Conservation (phyloP, 2,888 invertebrate species). For the Spilosoma lubricipeda region DNA sequence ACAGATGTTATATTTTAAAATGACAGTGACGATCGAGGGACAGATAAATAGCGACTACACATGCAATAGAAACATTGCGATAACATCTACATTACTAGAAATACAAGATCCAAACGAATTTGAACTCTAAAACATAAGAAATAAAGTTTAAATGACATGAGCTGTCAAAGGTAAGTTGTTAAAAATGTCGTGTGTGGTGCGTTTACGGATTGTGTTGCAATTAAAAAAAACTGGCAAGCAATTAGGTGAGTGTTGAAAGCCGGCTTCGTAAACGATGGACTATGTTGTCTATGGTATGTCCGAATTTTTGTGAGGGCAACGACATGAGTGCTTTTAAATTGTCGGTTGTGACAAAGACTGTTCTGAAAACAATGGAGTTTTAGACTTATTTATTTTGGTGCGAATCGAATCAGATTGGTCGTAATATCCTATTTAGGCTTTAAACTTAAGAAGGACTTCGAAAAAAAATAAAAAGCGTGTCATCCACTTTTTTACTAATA, state of each 20-base stretch:
- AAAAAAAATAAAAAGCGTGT: neutral
- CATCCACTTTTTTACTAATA: neutral
- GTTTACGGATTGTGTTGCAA: constrained; percentile 63
- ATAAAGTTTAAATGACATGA: constrained; percentile 8
- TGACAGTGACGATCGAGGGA: constrained; percentile 57
- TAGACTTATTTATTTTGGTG: neutral
- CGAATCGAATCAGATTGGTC: neutral
- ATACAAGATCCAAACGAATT: constrained; percentile 19
- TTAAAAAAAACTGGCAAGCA: constrained; percentile 60
- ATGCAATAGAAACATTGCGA: constrained; percentile 58
- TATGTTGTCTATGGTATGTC: constrained; percentile 54
- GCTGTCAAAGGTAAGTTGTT: constrained; percentile 29
- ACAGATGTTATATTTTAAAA: constrained; percentile 47
- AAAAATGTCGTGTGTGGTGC: constrained; percentile 51
- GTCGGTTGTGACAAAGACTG: constrained; percentile 23
- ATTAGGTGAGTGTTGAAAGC: constrained; percentile 56
- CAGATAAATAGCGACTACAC: constrained; percentile 58
- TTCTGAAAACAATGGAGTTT: neutral
- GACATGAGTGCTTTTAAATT: constrained; percentile 39
- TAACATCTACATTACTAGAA: constrained; percentile 52
- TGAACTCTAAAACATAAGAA: neutral
- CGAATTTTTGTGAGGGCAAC: constrained; percentile 60
- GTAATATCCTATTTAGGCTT: neutral
- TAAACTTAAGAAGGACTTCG: too few species aligned
- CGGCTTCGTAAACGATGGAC: constrained; percentile 55